Conservation (phyloP, 2,113 vertebrate species). For the Apaloderma vittatum region DNA sequence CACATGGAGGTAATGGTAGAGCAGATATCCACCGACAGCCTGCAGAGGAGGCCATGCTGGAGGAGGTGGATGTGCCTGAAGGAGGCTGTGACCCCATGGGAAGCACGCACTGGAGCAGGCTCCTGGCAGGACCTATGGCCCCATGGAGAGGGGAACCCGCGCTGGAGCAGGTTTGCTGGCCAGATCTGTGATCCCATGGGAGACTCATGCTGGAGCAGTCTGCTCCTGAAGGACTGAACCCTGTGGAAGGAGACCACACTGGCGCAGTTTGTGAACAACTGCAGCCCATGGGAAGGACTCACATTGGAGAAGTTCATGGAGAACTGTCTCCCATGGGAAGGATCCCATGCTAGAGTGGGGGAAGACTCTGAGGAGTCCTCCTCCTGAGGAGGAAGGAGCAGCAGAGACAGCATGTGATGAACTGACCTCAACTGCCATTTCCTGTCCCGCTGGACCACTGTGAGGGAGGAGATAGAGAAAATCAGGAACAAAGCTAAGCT, state of each 20-base stretch:
- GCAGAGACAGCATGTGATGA: background rate
- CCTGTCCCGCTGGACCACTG: accelerated
- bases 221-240: no score
- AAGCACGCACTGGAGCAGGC: background rate
- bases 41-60: accelerated
- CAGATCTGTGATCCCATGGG: background rate
- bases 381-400: background rate
- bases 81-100: background rate
- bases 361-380: no score
- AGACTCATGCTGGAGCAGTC: background rate
- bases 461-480: background rate
- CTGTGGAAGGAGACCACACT: no score
- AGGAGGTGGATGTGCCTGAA: background rate
- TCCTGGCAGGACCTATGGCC: background rate
- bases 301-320: no score
- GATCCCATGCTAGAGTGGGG: no score
- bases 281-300: no score
- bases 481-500: background rate
- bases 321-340: no score
- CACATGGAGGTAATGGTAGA: no score
- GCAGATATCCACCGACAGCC: background rate
- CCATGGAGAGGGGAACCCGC: background rate
- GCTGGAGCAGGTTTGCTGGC: background rate
- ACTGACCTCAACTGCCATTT: background rate
- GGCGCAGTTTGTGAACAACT: no score